Conservation (phyloP, 2,888 invertebrate genomes). For the Ligdia adustata region DNA sequence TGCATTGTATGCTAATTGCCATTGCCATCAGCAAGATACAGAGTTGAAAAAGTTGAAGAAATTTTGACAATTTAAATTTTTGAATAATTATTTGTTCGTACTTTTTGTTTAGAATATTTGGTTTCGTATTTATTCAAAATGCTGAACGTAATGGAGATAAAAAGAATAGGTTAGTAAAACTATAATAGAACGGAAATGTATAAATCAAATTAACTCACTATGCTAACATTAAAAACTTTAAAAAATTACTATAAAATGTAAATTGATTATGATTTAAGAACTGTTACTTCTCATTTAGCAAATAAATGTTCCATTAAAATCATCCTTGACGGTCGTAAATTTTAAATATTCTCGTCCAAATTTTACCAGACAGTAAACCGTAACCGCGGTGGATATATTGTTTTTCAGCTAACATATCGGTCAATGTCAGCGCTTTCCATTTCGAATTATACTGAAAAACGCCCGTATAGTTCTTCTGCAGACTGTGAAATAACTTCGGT, state of each 20-base stretch:
- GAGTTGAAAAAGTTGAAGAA: too few species aligned
- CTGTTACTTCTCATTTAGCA: constrained; percentile 34
- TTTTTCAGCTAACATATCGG: constrained; percentile 71
- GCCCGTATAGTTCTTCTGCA: constrained; percentile 31
- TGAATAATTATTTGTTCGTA: too few species aligned
- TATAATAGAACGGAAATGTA: neutral
- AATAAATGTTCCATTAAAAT: constrained; percentile 38
- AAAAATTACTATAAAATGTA: constrained; percentile 28
- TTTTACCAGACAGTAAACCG: constrained; percentile 23
- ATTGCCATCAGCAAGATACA: constrained; percentile 16
- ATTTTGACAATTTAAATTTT: too few species aligned
- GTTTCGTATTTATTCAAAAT: too few species aligned
- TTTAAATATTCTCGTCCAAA: constrained; percentile 28
- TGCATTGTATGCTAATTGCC: constrained; percentile 34
- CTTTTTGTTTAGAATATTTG: too few species aligned
- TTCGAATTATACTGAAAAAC: constrained; percentile 52
- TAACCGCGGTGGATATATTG: constrained; percentile 49
- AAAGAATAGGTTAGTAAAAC: too few species aligned
- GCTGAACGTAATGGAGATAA: too few species aligned
- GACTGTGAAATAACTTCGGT: constrained; percentile 34
- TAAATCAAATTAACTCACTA: constrained; percentile 10
- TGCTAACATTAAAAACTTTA: constrained; percentile 10
- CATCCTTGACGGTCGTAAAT: constrained; percentile 34
- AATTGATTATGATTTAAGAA: constrained; percentile 35
- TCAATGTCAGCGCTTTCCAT: constrained; percentile 76